Evolutionary conservation across 2,888 invertebrate species (phyloP).

Genomic region (Disparrhopalites patrizii): DNA sequence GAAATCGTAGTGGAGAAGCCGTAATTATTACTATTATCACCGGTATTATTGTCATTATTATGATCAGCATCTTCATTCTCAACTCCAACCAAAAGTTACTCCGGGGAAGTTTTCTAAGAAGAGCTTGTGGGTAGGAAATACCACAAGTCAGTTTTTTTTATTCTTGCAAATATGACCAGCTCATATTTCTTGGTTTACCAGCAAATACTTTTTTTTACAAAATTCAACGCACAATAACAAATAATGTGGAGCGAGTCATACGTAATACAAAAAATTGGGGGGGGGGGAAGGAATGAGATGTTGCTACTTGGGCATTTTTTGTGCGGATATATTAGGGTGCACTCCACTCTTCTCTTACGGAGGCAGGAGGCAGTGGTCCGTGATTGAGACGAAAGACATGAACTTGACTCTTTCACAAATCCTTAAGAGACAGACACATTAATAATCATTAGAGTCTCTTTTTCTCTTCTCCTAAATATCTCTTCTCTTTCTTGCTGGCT

Average conservation of each 20-base stretch:
- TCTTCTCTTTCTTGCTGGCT: background rate
- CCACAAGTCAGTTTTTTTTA: background rate
- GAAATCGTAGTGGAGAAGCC: background rate
- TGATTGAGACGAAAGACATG: constrained; percentile 16
- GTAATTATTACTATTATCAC: background rate
- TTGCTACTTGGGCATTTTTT: too few relatives aligned
- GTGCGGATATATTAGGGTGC: background rate
- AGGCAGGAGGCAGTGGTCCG: background rate
- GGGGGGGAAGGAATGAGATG: background rate
- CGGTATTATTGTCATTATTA: background rate
- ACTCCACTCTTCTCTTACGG: background rate
- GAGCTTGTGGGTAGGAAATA: background rate
- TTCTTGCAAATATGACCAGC: background rate
- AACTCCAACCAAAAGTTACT: too few relatives aligned
- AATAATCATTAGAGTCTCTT: too few relatives aligned
- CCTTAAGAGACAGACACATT: too few relatives aligned
- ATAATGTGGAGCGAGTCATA: background rate
- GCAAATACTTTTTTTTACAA: constrained; percentile 1
- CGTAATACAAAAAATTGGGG: background rate
- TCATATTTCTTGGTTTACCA: constrained; percentile 6
- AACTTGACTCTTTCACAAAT: constrained; percentile 2
- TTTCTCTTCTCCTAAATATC: background rate
- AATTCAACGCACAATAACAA: background rate
- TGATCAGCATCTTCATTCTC: too few relatives aligned
- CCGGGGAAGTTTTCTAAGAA: too few relatives aligned